A percentile compares a stretch with the other conserved stretches of the same genome.
phyloP scores from a whole-genome alignment of 2,888 invertebrate genomes.

The Odiellus spinosus region DNA sequence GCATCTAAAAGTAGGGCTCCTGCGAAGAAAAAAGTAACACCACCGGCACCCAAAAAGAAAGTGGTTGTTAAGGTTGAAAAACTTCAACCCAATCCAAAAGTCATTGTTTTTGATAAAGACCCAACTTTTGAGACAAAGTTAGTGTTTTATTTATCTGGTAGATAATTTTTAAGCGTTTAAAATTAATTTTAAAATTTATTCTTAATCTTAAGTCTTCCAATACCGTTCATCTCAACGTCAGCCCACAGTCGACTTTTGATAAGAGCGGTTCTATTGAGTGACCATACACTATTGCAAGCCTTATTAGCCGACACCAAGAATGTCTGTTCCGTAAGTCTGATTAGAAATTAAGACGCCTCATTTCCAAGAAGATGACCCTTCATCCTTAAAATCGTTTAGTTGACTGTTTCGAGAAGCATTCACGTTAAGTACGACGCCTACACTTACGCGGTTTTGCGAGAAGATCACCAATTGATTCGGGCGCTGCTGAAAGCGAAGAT shows the following conservation, averaged over 20 bases:
- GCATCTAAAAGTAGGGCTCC: too few species aligned
- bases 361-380: too few species aligned
- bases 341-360: too few species aligned
- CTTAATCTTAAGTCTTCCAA: constrained; percentile 25
- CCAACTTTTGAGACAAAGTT: constrained; percentile 32
- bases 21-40: too few species aligned
- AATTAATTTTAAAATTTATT: constrained; percentile 1
- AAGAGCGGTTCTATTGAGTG: constrained; percentile 31
- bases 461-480: constrained; percentile 26
- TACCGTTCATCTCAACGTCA: constrained; percentile 32
- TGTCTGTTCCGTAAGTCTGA: constrained; percentile 25
- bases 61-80: constrained; percentile 11
- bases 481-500: constrained; percentile 22
- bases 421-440: constrained; percentile 25
- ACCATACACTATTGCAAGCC: constrained; percentile 29
- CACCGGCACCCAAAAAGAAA: too few species aligned
- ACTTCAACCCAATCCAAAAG: constrained; percentile 28
- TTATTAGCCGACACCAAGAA: constrained; percentile 27
- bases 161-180: background rate
- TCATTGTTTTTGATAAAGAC: constrained; percentile 29
- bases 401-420: constrained; percentile 23
- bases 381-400: too few species aligned
- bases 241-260: constrained; percentile 33
- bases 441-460: constrained; percentile 26
- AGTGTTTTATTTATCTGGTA: constrained; percentile 8